A percentile compares a stretch with the other conserved stretches of the same genome.
Evolutionary conservation across 1,140 invertebrate genomes (phyloP).

Genomic region (Mactra quadrangularis): DNA sequence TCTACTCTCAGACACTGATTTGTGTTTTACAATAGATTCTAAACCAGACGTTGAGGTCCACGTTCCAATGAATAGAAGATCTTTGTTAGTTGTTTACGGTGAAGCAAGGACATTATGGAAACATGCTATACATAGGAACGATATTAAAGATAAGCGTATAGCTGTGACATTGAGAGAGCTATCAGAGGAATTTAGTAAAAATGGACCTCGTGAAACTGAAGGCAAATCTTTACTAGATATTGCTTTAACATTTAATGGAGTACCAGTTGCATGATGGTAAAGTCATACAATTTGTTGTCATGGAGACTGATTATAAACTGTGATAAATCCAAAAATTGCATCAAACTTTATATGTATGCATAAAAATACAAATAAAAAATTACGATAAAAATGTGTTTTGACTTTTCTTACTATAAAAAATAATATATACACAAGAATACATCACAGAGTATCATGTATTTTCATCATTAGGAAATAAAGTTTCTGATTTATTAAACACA

Average conservation of each 20-base stretch:
- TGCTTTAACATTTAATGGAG: slow-evolving; percentile 76
- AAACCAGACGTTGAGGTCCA: slow-evolving; percentile 85
- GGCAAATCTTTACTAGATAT: slow-evolving; percentile 76
- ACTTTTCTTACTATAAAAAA: too few species aligned
- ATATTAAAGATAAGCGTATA: slow-evolving; percentile 91
- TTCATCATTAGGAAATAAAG: slow-evolving; percentile 5
- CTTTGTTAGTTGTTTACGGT: slow-evolving; percentile 93
- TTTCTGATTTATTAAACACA: slow-evolving; percentile 39
- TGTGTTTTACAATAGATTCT: slow-evolving; percentile 90
- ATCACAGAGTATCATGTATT: too few species aligned
- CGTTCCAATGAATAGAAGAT: slow-evolving; percentile 93
- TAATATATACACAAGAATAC: too few species aligned
- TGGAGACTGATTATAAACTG: too few species aligned
- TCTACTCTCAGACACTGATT: slow-evolving; percentile 90
- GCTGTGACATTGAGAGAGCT: slow-evolving; percentile 98
- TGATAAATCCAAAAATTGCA: too few species aligned
- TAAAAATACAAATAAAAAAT: too few species aligned
- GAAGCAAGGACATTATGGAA: slow-evolving; percentile 94
- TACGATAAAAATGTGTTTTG: too few species aligned
- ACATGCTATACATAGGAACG: slow-evolving; percentile 93
- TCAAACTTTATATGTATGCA: too few species aligned
- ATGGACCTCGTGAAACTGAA: slow-evolving; percentile 80
- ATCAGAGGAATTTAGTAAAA: slow-evolving; percentile 91
- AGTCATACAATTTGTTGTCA: too few species aligned
- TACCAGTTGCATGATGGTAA: slow-evolving; percentile 58